These are phyloP conservation scores for Cygnus buccinator DNA, from an alignment of 2,113 vertebrate species.

Conservation along the genomic window DNA sequence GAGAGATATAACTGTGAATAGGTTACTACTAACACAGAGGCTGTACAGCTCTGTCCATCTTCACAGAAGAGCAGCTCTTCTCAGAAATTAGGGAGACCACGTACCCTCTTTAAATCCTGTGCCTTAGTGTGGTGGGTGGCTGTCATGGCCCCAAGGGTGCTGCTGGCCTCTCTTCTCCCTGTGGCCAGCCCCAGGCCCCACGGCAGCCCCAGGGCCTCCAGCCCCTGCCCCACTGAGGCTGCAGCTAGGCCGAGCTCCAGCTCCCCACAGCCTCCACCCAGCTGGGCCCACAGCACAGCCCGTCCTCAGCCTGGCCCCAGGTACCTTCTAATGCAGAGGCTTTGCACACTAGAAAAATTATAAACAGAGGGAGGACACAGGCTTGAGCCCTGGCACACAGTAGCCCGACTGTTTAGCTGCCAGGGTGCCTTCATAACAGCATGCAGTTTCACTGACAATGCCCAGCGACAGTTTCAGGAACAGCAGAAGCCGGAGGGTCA, in stretches of 20 bases:
- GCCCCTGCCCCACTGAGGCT: fast-evolving
- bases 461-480: neutral
- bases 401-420: neutral
- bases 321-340: neutral
- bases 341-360: neutral
- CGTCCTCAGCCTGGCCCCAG: neutral
- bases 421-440: fast-evolving
- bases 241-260: too few species aligned
- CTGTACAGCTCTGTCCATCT: neutral
- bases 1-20: neutral
- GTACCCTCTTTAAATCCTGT: neutral
- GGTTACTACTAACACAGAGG: neutral
- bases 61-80: neutral
- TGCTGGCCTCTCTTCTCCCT: too few species aligned
- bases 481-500: too few species aligned
- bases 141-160: neutral
- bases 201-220: fast-evolving
- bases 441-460: neutral
- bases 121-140: neutral
- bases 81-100: neutral
- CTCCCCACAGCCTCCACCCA: fast-evolving
- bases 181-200: neutral
- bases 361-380: neutral
- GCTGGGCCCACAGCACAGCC: too few species aligned
- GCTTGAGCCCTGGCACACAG: neutral